Conservation (phyloP, 2,888 invertebrate species). For the Athetis lepigone region DNA sequence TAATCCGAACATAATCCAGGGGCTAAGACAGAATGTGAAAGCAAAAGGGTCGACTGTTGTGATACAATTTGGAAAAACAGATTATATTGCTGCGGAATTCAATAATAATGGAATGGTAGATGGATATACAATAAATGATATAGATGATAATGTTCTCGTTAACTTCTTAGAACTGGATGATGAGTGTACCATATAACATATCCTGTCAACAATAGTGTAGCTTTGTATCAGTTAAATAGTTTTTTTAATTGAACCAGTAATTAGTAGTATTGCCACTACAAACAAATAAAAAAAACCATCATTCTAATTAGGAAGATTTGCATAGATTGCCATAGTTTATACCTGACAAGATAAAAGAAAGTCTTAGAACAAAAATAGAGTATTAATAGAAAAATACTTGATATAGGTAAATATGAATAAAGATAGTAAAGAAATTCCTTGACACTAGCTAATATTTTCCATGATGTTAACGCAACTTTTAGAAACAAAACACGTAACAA, state of each 20-base stretch:
- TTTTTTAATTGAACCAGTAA: too few relatives aligned
- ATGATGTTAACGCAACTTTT: constrained; percentile 8
- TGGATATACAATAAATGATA: not conserved
- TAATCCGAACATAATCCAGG: constrained; percentile 23
- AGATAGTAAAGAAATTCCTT: not conserved
- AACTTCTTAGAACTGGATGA: too few relatives aligned
- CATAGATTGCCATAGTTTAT: too few relatives aligned
- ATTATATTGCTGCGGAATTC: not conserved
- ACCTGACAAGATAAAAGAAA: not conserved
- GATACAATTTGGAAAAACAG: constrained; percentile 16
- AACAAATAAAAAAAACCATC: too few relatives aligned
- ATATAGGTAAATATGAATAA: not conserved
- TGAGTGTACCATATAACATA: too few relatives aligned
- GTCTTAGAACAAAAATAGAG: not conserved
- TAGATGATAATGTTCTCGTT: too few relatives aligned
- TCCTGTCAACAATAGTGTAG: too few relatives aligned
- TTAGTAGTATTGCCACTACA: too few relatives aligned
- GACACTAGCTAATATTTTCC: constrained; percentile 20
- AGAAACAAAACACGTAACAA: constrained; percentile 45
- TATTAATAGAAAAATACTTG: not conserved
- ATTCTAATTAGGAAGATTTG: too few relatives aligned
- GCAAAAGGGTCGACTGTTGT: not conserved
- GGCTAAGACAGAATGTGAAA: constrained; percentile 4
- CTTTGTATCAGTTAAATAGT: too few relatives aligned
- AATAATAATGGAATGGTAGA: not conserved